phyloP scores from a whole-genome alignment of 1,140 invertebrate species.

The Drosophila simulans region DNA sequence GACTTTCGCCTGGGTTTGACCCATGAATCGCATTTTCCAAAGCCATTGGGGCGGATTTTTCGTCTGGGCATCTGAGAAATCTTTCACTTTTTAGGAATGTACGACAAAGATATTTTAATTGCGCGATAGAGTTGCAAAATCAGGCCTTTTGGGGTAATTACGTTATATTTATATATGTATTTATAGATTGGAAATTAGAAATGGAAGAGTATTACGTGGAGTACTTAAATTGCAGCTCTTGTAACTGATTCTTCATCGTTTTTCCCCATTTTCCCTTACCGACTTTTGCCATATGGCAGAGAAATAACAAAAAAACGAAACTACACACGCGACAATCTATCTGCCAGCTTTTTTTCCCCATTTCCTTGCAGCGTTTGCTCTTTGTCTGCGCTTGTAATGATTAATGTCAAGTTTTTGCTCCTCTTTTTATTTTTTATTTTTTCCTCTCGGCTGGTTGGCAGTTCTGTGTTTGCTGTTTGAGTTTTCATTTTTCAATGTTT shows the following conservation, averaged over 20 bases:
- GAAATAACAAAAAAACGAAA: conserved; percentile 10
- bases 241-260: background rate
- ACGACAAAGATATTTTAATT: conserved; percentile 18
- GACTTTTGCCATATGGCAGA: conserved; percentile 12
- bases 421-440: conserved; percentile 17
- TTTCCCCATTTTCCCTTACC: background rate
- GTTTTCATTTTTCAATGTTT: conserved; percentile 48
- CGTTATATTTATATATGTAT: conserved; percentile 1
- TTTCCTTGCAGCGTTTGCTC: conserved; percentile 14
- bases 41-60: background rate
- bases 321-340: conserved; percentile 56
- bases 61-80: conserved; percentile 30
- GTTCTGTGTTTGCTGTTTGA: conserved; percentile 43
- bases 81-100: conserved; percentile 20
- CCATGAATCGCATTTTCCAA: conserved; percentile 21
- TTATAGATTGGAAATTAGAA: background rate
- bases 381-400: conserved; percentile 74
- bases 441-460: conserved; percentile 51
- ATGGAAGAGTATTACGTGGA: background rate
- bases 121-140: conserved; percentile 22
- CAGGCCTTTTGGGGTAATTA: background rate
- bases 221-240: background rate
- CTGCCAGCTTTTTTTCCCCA: background rate
- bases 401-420: conserved; percentile 74
- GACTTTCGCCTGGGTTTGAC: conserved; percentile 31